phyloP scores from a whole-genome alignment of 30 jellyfish, hydroid and myxozoan genomes.

The Aurelia aurita region DNA sequence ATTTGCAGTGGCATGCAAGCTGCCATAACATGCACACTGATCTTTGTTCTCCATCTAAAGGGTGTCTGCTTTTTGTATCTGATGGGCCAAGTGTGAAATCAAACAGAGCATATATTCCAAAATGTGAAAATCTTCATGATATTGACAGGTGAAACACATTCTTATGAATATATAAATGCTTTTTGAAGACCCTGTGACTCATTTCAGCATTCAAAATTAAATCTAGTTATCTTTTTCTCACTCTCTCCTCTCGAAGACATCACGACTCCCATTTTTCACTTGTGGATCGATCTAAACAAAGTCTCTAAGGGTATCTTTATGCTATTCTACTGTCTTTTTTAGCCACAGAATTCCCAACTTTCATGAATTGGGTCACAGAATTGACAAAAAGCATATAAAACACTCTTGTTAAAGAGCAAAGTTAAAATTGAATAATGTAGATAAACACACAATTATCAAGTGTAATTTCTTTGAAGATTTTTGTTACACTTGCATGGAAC shows the following conservation, averaged over 20 bases:
- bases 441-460: too few relatives aligned
- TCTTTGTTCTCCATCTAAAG: constrained; percentile 2
- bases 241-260: too few relatives aligned
- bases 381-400: constrained; percentile 16
- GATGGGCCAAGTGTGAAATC: constrained; percentile 37
- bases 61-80: constrained; percentile 41
- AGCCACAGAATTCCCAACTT: too few relatives aligned
- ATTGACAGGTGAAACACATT: background rate
- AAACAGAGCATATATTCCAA: constrained; percentile 34
- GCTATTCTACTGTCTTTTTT: too few relatives aligned
- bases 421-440: too few relatives aligned
- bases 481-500: constrained; percentile 38
- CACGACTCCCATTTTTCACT: too few relatives aligned
- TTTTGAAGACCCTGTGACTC: constrained; percentile 56
- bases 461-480: background rate
- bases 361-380: constrained; percentile 28
- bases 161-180: background rate
- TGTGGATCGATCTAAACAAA: too few relatives aligned
- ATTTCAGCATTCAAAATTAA: background rate
- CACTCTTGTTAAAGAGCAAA: too few relatives aligned
- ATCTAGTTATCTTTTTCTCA: too few relatives aligned
- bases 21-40: background rate
- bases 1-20: background rate
- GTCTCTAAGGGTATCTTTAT: too few relatives aligned
- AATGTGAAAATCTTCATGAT: constrained; percentile 1